Evolutionary conservation across 2,797 vertebrate genomes (phyloP), one percentile per base, ranked within the genome.

Genomic region (Furcifer pardalis): DNA sequence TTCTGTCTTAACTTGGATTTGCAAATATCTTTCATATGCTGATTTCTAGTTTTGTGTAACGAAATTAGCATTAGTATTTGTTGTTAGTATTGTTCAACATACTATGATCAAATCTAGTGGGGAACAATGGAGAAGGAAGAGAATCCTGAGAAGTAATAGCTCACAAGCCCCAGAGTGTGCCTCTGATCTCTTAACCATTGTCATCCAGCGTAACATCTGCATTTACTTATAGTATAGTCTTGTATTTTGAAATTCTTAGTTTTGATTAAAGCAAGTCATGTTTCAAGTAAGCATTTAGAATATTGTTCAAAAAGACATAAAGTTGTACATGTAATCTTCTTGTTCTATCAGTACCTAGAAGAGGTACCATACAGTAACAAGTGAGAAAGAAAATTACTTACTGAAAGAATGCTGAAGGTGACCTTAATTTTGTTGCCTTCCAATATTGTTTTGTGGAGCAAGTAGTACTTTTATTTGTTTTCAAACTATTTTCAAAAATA

Each of bases 261-360:
- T 75, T 13, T 49, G 32, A 37, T 81, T 69, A 81, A 75, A 56
- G 30, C 15, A 62, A 84, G 44, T 63, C 59, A 73, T 25, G 46
- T 25, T 8, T n/a, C 44, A 79, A 40, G 23, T 66, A 46, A 40
- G 19, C 60, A 21, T 85, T 69, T 30, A 71, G 37, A 82, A 82
- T 81, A 60, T 35, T 25, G 52, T 81, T 17, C 4, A 49, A 42
- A 76, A 68, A 44, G 17, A 37, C 60, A 5, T n/a, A 44, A 2
- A 66, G 10, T 69, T 30, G 32, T 49, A 25, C 66, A 71, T 44
- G 44, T 37, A 69, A 73, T 46, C 35, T 46, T 62, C 21, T 85
- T 62, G 74, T 80, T 65, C 46, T 49, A 42, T 69, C 60, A 73
- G 42, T 79, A 74, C 35, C 65, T 84, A 19, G 84, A 74, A 42